Base-by-base conservation (phyloP, 1,140 invertebrate species). In the Drosophila quadrilineata region DNA sequence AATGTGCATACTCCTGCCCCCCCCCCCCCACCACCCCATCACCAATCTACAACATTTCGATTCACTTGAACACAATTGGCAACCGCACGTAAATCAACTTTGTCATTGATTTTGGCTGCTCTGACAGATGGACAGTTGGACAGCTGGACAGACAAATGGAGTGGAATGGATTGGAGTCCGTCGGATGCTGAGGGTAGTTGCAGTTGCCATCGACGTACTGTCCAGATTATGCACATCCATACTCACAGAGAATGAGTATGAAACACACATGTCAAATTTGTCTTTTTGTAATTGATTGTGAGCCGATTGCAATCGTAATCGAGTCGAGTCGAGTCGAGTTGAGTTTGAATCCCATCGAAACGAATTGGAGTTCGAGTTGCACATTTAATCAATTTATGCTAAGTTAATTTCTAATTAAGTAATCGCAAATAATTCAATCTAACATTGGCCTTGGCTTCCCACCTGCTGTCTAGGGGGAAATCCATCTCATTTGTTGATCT, bases 51-150 rank as follows among this genome's bases (percentile, higher is more conserved):
- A 71, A 33, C 58, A 33, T 66, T 66, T 38, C 62, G 57, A 60
- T 75, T 49, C 76, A 69, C 59, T 67, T 71, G 63, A 72, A 75
- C 49, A 82, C 73, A 82, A 82, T 84, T 77, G 77, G 52, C 69
- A 67, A 59, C 73, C 79, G 79, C 73, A 82, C 77, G 77, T 82
- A 82, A 82, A 82, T 82, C 77, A 82, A 82, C 79, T 84, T 82
- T 82, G 73, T 66, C 77, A 82, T 82, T 82, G 77, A 82, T 82
- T 82, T 82, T 53, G 50, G 35, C 56, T 56, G 50, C 58, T 62
- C 31, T 76, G 73, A 53, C 63, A 66, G 38, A 33, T 35, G 33
- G 21, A 36, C 41, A 57, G 6, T 6, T n/a, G 10, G 48, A 22
- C 48, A 43, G 40, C 2, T 10, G 26, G 8, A n/a, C 26, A 12